These are phyloP conservation scores for Drosophila parvula DNA, from an alignment of 1,140 invertebrate genomes.

Conservation along the genomic window DNA sequence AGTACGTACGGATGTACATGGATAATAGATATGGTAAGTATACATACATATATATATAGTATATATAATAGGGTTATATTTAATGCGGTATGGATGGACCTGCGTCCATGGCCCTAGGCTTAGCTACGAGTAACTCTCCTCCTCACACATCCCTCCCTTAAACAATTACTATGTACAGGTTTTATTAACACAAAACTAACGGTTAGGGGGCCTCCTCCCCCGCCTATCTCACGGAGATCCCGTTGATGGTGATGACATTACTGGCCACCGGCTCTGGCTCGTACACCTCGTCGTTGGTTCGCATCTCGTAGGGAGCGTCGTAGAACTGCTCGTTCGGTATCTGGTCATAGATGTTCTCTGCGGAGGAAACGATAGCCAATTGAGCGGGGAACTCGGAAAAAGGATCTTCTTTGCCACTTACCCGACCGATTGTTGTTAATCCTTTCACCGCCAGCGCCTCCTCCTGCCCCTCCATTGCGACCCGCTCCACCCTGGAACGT, in stretches of 20 bases:
- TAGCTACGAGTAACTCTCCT: slow-evolving; percentile 49
- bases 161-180: slow-evolving; percentile 66
- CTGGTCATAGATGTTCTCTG: slow-evolving; percentile 84
- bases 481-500: slow-evolving; percentile 69
- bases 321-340: slow-evolving; percentile 84
- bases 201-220: too few species aligned
- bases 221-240: slow-evolving; percentile 88
- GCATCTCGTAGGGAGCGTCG: slow-evolving; percentile 86
- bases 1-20: slow-evolving; percentile 17
- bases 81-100: slow-evolving; percentile 19
- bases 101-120: slow-evolving; percentile 26
- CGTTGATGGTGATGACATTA: slow-evolving; percentile 89
- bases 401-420: slow-evolving; percentile 2
- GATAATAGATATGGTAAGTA: slow-evolving; percentile 21
- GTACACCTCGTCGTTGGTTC: slow-evolving; percentile 88
- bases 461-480: background rate
- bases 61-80: slow-evolving; percentile 27
- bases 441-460: slow-evolving; percentile 20
- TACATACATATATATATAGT: slow-evolving; percentile 14
- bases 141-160: slow-evolving; percentile 39
- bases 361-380: background rate
- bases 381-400: background rate
- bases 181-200: slow-evolving; percentile 64
- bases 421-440: slow-evolving; percentile 59
- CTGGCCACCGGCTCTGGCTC: slow-evolving; percentile 88